These are phyloP conservation scores for Pheosia tremula DNA, from an alignment of 2,888 invertebrate genomes.

Conservation along the genomic window DNA sequence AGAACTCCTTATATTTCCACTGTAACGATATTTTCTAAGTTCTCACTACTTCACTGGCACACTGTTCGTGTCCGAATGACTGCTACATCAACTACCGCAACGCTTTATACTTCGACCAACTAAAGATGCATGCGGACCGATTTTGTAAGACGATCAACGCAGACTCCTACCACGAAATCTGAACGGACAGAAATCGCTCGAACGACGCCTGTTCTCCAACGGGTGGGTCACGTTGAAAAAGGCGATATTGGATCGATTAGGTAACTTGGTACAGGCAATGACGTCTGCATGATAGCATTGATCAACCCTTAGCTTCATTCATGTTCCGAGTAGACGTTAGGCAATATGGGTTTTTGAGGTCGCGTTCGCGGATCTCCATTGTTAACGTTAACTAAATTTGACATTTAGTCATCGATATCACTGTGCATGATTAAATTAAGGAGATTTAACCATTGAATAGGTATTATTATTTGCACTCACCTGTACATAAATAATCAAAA, in stretches of 20 bases:
- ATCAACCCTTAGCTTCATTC: constrained; percentile 79
- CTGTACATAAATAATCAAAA: neutral
- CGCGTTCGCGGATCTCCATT: constrained; percentile 66
- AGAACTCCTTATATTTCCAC: constrained; percentile 64
- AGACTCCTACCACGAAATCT: constrained; percentile 67
- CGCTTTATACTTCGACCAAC: constrained; percentile 81
- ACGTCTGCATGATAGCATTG: constrained; percentile 70
- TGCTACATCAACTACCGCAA: constrained; percentile 69
- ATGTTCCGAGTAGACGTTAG: constrained; percentile 71
- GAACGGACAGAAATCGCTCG: constrained; percentile 23
- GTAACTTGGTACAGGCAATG: constrained; percentile 64
- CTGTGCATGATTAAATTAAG: constrained; percentile 17
- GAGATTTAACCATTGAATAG: neutral
- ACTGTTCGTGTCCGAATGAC: constrained; percentile 79
- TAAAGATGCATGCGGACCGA: constrained; percentile 76
- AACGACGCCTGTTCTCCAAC: constrained; percentile 31
- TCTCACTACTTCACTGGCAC: constrained; percentile 74
- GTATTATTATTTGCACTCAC: neutral
- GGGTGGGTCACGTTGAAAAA: constrained; percentile 23
- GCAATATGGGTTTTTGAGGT: constrained; percentile 75
- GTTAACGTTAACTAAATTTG: constrained; percentile 34
- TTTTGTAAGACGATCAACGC: constrained; percentile 79
- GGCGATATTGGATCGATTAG: constrained; percentile 13
- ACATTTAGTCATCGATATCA: constrained; percentile 26
- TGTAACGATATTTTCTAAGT: constrained; percentile 51